Evolutionary conservation across 1,140 invertebrate species (phyloP), one percentile per base, ranked within the genome.

Genomic region (Apis dorsata): DNA sequence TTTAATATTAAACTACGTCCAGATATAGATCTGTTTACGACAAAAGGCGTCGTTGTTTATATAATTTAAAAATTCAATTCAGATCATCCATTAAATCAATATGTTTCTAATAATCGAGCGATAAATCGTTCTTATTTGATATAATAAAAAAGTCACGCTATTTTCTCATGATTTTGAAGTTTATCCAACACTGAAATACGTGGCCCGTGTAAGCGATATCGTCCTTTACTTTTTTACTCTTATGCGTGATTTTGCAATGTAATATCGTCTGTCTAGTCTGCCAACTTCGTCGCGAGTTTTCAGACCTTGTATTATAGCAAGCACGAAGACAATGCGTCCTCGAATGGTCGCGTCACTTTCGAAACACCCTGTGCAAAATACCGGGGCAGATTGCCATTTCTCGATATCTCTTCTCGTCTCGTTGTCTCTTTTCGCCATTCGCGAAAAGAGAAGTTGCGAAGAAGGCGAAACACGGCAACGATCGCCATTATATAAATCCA

Each of bases 321-420:
- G 55, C 51, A 12, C 49, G 51, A 71, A 63, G 65, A 83, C 75
- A 83, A 70, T 83, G 28, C 81, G 74, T 21, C 81, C 81, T 83
- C 81, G 81, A 55, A 51, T 17, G n/a, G 51, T 15, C 79, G 62
- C 55, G 55, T 71, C 68, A 65, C 81, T 83, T 71, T 83, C 81
- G 75, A 83, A 83, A 83, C 59, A n/a, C 13, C 44, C 65, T 13
- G 15, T 11, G 51, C 34, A 11, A 75, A 81, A 69, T 82, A 62
- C 24, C 44, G 9, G 19, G 80, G 80, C 80, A 82, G 24, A 0
- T 53, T 82, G 80, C 80, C 80, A 82, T 77, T 82, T 69, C 55
- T 63, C n/a, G 34, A 51, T 4, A n/a, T 66, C 21, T 66, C 19
- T 21, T 17, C 24, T 60, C 34, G 51, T 21, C 19, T 68, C 24